Base-by-base conservation (phyloP, 2,888 invertebrate species). In the Gnatocerus cornutus region DNA sequence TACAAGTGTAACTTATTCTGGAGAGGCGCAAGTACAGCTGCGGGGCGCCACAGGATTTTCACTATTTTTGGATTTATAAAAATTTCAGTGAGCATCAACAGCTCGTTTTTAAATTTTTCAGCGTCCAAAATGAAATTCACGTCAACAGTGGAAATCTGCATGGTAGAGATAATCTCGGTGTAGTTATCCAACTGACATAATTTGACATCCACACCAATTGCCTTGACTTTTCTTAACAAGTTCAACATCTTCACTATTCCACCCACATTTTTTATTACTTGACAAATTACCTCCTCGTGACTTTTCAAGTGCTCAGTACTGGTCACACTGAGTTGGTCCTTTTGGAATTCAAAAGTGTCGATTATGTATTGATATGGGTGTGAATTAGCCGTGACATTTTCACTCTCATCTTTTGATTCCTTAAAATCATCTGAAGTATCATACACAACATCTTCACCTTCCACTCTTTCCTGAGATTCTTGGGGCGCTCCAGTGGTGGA, bases 31-130 rank as follows among this genome's bases (percentile, higher is more conserved):
- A 63, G 37, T 7, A 55, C 33, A 27, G 8, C 7, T 30, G 9
- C 16, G n/a, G 63, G 9, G 6, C 14, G 8, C 13, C 27, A 55
- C 1, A 64, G 1, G 12, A 64, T 46, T 55, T 64, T 64, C 8
- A 64, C 5, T 6, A 64, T 64, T 64, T 46, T 64, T 8, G 64
- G 64, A 46, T 55, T 64, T 8, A 64, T 52, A 12, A 64, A 64
- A 1, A 64, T 45, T 46, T 64, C 64, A 7, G 53, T 64, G 6
- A 64, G 30, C 10, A 64, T 12, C n/a, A 64, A 21, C 5, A 64
- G 46, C 10, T 64, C 55, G 29, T 27, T 14, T 46, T 14, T 43
- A 7, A 64, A 8, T 29, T 53, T 55, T 6, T 37, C 0, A 12
- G 27, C 46, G 29, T 64, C 64, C 3, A 64, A 10, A 12, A 43